Base-by-base conservation (phyloP, 2,797 vertebrate species). In the Clarias pachynema region DNA sequence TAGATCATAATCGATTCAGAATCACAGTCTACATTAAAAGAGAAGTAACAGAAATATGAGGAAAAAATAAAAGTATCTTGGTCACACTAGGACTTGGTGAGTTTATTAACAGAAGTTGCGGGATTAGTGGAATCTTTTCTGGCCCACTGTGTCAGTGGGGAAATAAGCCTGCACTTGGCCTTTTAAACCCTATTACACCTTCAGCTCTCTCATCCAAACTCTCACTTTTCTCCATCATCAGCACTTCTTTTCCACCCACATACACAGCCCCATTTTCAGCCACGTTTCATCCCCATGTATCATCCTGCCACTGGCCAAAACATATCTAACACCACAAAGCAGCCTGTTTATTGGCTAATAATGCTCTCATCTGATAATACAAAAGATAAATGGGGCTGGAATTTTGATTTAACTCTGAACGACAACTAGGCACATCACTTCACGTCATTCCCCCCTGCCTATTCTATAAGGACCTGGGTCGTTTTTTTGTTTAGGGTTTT, bases 221-320 rank as follows among this genome's bases (percentile, higher is more conserved):
- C 24, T 65, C 83, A 83, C 90, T 90, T 91, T 81, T 75, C 88
- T 88, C 69, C 37, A 63, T 79, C 85, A 86, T 86, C 85, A 74
- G 78, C 81, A 84, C 70, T 82, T 83, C 84, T 78, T 72, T 82
- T 75, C 78, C 59, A 29, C 62, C 88, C 73, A 96, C 94, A 92
- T 91, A 75, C 89, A 75, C 86, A 88, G 87, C 92, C 91, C 93
- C 93, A 93, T 94, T 94, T 63, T 93, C 94, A 91, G 93, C 91
- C 91, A 88, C 75, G 87, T 73, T 87, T 73, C 88, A 89, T 82
- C 85, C 87, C 91, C 88, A 91, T 91, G 57, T 69, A 91, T 93
- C 92, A 77, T 87, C 34, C 89, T 87, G 89, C 89, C 91, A 81
- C 82, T 37, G 89, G 79, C 81, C 9, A 65, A 40, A 84, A 89